Evolutionary conservation across 2,888 invertebrate species (phyloP).

Genomic region (Cremastinae sp.): DNA sequence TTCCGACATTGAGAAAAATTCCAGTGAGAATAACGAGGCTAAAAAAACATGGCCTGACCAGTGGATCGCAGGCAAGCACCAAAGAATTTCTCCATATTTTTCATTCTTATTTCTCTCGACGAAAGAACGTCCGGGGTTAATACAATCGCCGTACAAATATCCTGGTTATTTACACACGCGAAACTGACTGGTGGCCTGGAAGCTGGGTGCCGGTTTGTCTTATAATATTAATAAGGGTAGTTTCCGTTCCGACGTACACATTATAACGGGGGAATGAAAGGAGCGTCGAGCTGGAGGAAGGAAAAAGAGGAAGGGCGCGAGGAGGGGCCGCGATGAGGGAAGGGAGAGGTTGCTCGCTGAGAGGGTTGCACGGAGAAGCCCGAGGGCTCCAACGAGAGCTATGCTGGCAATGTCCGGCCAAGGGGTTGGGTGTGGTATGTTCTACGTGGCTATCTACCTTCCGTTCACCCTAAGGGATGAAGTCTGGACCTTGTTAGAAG

Average conservation of each 20-base stretch:
- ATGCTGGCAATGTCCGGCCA: constrained; percentile 80
- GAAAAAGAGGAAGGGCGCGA: constrained; percentile 22
- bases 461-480: constrained; percentile 76
- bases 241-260: constrained; percentile 75
- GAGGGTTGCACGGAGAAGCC: constrained; percentile 50
- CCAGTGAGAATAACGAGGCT: too few relatives aligned
- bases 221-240: constrained; percentile 80
- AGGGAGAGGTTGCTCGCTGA: constrained; percentile 53
- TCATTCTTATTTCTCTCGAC: background rate
- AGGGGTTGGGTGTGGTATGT: constrained; percentile 74
- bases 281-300: background rate
- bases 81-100: too few relatives aligned
- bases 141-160: constrained; percentile 71
- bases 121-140: constrained; percentile 48
- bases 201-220: constrained; percentile 73
- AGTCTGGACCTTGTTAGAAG: constrained; percentile 79
- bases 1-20: too few relatives aligned
- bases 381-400: constrained; percentile 75
- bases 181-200: constrained; percentile 56
- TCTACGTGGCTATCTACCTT: constrained; percentile 73
- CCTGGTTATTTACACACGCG: constrained; percentile 74
- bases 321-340: constrained; percentile 12
- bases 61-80: background rate
- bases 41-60: background rate
- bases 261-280: constrained; percentile 58